Conservation (phyloP, 2,797 vertebrate species). For the Enoplosus armatus region DNA sequence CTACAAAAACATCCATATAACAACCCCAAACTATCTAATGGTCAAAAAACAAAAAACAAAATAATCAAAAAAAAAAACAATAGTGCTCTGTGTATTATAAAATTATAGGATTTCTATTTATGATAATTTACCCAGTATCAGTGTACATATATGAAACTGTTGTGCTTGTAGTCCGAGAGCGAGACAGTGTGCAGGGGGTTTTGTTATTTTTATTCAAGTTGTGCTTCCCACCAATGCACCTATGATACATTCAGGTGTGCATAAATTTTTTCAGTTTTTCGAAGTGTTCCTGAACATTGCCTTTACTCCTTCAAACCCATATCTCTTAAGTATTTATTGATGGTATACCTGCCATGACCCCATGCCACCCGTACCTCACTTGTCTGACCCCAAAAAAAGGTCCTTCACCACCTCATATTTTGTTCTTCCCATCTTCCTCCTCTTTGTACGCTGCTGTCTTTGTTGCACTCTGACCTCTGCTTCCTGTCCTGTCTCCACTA, state of each 20-base stretch:
- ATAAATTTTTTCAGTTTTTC: background rate
- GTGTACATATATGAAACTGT: background rate
- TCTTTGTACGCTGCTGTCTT: background rate
- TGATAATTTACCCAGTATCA: background rate
- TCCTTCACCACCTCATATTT: background rate
- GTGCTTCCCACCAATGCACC: background rate
- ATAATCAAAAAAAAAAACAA: background rate
- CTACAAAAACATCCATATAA: background rate
- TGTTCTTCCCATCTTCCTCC: background rate
- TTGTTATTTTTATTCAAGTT: background rate
- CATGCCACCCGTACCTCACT: background rate
- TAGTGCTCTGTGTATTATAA: background rate
- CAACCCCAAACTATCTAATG: background rate
- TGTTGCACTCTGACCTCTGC: background rate
- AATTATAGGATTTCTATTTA: background rate
- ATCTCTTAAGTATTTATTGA: constrained; percentile 24
- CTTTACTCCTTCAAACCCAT: background rate
- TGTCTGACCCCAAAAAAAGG: background rate
- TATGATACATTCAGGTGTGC: background rate
- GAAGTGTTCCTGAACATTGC: background rate
- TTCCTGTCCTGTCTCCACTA: background rate
- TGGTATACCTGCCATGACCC: background rate
- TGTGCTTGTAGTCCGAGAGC: background rate
- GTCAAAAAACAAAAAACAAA: background rate
- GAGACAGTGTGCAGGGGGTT: background rate